Percentiles rank a stretch among this genome's conserved stretches.
phyloP scores from a whole-genome alignment of 2,888 invertebrate species.

The Philereme vetulata region DNA sequence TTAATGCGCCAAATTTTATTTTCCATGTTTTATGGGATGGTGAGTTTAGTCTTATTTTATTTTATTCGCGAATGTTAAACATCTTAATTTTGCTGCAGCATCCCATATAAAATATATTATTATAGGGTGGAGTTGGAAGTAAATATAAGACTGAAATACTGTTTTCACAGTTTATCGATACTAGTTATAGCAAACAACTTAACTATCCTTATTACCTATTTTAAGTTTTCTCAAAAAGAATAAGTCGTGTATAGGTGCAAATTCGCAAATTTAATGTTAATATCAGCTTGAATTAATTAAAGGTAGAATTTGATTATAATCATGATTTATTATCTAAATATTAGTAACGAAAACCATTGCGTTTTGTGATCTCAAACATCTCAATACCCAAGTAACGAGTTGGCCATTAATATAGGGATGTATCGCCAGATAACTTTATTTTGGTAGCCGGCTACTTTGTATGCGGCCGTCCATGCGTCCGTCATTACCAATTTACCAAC shows the following conservation, averaged over 20 bases:
- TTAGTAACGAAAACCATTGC: constrained; percentile 68
- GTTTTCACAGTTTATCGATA: too few relatives aligned
- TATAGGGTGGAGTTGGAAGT: too few relatives aligned
- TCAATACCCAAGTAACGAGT: constrained; percentile 83
- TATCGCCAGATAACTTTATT: constrained; percentile 83
- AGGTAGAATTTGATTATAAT: constrained; percentile 19
- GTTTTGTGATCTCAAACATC: constrained; percentile 70
- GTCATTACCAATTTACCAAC: constrained; percentile 73
- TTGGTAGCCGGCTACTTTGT: constrained; percentile 83
- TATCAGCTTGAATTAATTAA: neutral
- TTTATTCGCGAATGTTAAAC: neutral
- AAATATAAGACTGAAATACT: too few relatives aligned
- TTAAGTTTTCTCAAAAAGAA: too few relatives aligned
- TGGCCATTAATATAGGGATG: constrained; percentile 82
- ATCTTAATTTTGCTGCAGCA: too few relatives aligned
- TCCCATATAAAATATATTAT: too few relatives aligned
- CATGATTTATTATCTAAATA: constrained; percentile 56
- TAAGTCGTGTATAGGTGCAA: too few relatives aligned
- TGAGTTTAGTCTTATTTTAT: constrained; percentile 10
- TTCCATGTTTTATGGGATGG: constrained; percentile 29
- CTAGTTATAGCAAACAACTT: too few relatives aligned
- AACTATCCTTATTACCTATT: too few relatives aligned
- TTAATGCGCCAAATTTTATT: constrained; percentile 36
- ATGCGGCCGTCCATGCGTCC: constrained; percentile 80
- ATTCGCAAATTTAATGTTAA: too few relatives aligned